Base-by-base conservation (phyloP, 2,113 vertebrate species). In the Recurvirostra avosetta region DNA sequence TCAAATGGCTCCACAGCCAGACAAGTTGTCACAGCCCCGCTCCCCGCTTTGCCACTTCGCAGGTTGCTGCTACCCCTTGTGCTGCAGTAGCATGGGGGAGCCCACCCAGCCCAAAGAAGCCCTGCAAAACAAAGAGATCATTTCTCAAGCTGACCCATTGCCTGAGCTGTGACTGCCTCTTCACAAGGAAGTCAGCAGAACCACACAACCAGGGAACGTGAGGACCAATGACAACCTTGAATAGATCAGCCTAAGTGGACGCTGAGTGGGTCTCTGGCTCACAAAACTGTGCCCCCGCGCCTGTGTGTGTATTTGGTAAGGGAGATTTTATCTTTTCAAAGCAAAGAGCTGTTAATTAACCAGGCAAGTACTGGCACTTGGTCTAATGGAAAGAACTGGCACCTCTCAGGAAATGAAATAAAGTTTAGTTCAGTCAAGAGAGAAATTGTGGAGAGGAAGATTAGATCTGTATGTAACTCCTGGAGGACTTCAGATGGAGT, bases 341-440 rank as follows among this genome's bases (percentile, higher is more conserved):
- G 73, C 15, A 78, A 74, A 93, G 61, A 59, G 23, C 27, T 90
- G 58, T 52, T 89, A 85, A 95, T 92, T 96, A 88, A 79, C 58
- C 65, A 36, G 56, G 29, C 29, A 71, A 87, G 47, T 75, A 78
- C 65, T 59, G 61, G 52, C n/a, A 40, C 20, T 90, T 43, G n/a
- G 70, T 76, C 25, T 78, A 86, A 75, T 4, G 6, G 43, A 76
- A 56, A 85, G 66, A 92, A 68, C 56, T 43, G 53, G 43, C 32
- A 88, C 43, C 58, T 79, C 85, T 86, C 90, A 73, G 66, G 49
- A 93, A 82, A 92, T 41, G 2, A 84, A 88, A 84, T 53, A 32
- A 53, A 30, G 34, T 70, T 93, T 63, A 40, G 47, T 78, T 78
- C 65, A 34, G 56, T 62, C 87, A 82, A 59, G 36, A 84, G 55